These are phyloP conservation scores for Trichechus manatus DNA, from an alignment of 2,113 vertebrate genomes.

Conservation along the genomic window DNA sequence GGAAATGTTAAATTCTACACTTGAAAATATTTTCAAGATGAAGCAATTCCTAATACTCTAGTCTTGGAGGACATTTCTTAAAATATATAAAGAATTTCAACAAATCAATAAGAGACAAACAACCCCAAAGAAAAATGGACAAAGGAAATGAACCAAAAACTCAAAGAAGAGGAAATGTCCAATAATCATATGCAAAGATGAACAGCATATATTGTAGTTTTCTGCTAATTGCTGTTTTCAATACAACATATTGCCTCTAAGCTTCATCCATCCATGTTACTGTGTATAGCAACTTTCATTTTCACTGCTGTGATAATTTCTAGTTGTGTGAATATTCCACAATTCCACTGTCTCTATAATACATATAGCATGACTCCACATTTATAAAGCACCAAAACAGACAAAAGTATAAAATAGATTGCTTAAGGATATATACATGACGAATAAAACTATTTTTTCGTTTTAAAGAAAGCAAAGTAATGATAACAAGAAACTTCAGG, in stretches of 20 bases:
- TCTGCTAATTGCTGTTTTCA: conserved; percentile 19
- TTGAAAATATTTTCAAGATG: conserved; percentile 55
- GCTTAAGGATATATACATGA: background rate
- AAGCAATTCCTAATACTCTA: conserved; percentile 40
- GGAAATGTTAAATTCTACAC: conserved; percentile 44
- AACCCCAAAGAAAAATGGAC: conserved; percentile 2
- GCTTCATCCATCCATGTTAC: background rate
- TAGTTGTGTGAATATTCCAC: background rate
- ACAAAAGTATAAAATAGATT: background rate
- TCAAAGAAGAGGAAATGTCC: background rate
- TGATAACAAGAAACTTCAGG: background rate
- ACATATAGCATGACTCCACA: background rate
- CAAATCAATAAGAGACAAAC: background rate
- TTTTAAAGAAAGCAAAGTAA: background rate
- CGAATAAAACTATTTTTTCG: no score
- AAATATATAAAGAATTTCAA: conserved; percentile 31
- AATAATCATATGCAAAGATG: background rate
- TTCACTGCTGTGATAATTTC: background rate
- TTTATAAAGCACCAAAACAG: conserved; percentile 34
- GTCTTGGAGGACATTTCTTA: background rate
- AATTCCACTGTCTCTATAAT: background rate
- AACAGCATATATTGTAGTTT: background rate
- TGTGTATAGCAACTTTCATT: background rate
- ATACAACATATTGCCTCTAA: background rate
- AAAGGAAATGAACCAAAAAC: background rate